A percentile compares a stretch with the other conserved stretches of the same genome.
Conservation (phyloP, 1,140 invertebrate species). For the Metopolophium dirhodum region DNA sequence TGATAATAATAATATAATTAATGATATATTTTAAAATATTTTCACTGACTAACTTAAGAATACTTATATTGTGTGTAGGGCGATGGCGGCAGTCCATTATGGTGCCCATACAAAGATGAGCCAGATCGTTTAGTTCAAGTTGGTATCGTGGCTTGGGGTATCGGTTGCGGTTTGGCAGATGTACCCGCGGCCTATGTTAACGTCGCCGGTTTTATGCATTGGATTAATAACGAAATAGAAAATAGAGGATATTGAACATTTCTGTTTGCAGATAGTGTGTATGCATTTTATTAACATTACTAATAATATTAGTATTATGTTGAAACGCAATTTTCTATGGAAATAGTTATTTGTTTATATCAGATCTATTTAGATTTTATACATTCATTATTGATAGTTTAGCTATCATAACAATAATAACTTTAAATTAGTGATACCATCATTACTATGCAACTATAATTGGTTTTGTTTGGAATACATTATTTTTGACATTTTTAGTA, state of each 20-base stretch:
- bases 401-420: background rate
- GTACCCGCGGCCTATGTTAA: constrained; percentile 82
- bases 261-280: background rate
- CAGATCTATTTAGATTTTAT: background rate
- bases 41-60: background rate
- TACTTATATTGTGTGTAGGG: constrained; percentile 55
- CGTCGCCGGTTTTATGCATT: constrained; percentile 71
- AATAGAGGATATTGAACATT: background rate
- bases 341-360: background rate
- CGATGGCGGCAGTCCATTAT: constrained; percentile 62
- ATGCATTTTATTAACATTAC: background rate
- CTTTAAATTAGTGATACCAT: background rate
- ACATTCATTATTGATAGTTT: background rate
- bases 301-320: no score
- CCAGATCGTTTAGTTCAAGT: constrained; percentile 65
- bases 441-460: background rate
- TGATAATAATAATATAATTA: no score
- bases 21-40: background rate
- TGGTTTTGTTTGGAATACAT: background rate
- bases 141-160: constrained; percentile 69
- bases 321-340: background rate
- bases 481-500: background rate
- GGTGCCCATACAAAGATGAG: constrained; percentile 60
- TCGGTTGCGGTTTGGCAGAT: constrained; percentile 69
- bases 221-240: constrained; percentile 72